Evolutionary conservation across 2,797 vertebrate genomes (phyloP), one percentile per base, ranked within the genome.

Genomic region (Microcaecilia unicolor): DNA sequence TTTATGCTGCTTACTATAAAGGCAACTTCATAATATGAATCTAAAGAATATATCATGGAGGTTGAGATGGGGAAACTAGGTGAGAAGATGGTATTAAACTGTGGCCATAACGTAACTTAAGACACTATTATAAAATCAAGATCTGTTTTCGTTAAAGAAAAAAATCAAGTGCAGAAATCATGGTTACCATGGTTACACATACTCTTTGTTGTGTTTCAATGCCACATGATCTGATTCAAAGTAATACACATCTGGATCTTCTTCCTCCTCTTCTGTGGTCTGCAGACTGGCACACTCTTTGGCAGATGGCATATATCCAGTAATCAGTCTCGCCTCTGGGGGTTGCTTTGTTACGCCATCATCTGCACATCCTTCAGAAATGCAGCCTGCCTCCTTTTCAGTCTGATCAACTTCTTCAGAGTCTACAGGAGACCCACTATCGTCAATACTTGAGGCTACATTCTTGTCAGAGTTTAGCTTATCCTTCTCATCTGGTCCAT

Each of bases 181-280:
- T 74, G 76, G 83, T 85, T 82, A 84, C 81, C 82, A 77, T 81
- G 72, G 69, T 82, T 72, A 74, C 82, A 97, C 95, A 78, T 98
- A 99, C 96, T 99, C 95, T 98, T 98, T 99, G 90, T 97, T 98
- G 87, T 99, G 95, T 96, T 98, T 98, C 66, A 99, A 84, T 76
- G 96, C 93, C 91, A 99, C 84, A 87, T 98, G 96, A 84, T 99
- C 96, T 29, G 96, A 99, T 81, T 99, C 96, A 84, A 99, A 99
- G 84, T 91, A 98, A 89, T 98, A 99, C 58, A 99, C 96, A 48
- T 99, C 95, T 44, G 96, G 95, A 49, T 98, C 95, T 55, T 97
- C 95, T 34, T 95, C 91, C 12, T 96, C 92, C 26, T 88, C 88
- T 28, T 95, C 91, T 25, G 90, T 83, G 47, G 78, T 34, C 53